Base-by-base conservation (phyloP, 2,113 vertebrate species). In the Amphiprion percula region DNA sequence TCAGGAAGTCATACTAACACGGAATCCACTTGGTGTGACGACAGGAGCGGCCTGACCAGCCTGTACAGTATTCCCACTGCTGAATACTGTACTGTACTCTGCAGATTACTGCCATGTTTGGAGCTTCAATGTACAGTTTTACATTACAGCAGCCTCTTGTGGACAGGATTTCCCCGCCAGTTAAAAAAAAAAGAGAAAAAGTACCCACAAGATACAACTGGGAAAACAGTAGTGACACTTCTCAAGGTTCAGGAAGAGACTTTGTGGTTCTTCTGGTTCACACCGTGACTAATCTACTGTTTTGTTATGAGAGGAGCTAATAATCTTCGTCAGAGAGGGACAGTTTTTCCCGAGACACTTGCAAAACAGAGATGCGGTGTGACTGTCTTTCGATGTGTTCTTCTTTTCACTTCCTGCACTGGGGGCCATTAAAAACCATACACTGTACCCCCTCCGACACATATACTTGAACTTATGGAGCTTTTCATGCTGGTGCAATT, bases 1-100 rank as follows among this genome's bases (percentile, higher is more conserved):
- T 70, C n/a, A 82, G 88, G 87, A 93, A 90, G 79, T 86, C 79
- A 77, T 82, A 67, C 69, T 76, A 79, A 77, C 61, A 59, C 23
- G 62, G 79, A 88, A 80, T 87, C 79, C n/a, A 39, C 47, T 81
- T 24, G 16, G 52, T 78, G 73, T 80, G 84, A 74, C 68, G 76
- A 90, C 67, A 90, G 82, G 62, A 87, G 77, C 30, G 12, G 61
- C 62, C 81, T n/a, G 61, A 50, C 53, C 61, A 30, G 76, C 70
- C 26, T 39, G 37, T 2, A 14, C 28, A 49, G 28, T 62, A 11
- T 65, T 87, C 73, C 24, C 59, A 61, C 49, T 58, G 71, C 23
- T 59, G 50, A 73, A 81, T 44, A 16, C 62, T 26, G 0, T 60
- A 33, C 60, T 65, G 49, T 63, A 28, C 75, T 69, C 74, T 26